These are phyloP conservation scores for Amia ocellicauda DNA, from an alignment of 2,113 vertebrate species.

Conservation along the genomic window DNA sequence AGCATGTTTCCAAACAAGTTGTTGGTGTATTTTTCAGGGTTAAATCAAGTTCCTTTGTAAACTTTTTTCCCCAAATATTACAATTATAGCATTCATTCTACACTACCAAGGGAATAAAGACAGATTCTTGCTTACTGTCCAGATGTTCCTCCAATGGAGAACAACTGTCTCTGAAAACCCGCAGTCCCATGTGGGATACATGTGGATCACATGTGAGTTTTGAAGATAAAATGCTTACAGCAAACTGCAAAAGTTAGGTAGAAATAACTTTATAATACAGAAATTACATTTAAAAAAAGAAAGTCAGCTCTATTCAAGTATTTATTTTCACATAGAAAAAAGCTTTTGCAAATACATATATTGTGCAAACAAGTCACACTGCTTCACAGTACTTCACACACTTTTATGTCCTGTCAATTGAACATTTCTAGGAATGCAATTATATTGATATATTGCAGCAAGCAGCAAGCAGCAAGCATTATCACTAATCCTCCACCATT, in stretches of 20 bases:
- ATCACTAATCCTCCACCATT: too few relatives aligned
- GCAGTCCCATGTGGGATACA: slow-evolving; percentile 37
- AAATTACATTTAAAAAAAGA: too few relatives aligned
- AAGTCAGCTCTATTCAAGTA: too few relatives aligned
- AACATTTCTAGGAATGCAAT: too few relatives aligned
- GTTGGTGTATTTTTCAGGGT: slow-evolving; percentile 36
- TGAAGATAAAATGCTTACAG: neutral
- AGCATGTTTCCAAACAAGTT: slow-evolving; percentile 42
- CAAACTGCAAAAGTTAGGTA: neutral
- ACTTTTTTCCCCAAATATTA: slow-evolving; percentile 49
- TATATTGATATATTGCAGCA: too few relatives aligned
- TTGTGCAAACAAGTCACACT: too few relatives aligned
- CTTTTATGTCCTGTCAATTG: too few relatives aligned
- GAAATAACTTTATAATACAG: too few relatives aligned
- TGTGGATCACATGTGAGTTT: slow-evolving; percentile 28
- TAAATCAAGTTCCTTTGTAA: slow-evolving; percentile 53
- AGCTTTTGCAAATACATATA: too few relatives aligned
- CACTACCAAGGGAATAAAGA: slow-evolving; percentile 29
- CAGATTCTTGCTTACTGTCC: slow-evolving; percentile 45
- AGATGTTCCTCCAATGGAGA: slow-evolving; percentile 58
- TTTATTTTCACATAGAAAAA: too few relatives aligned
- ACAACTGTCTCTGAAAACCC: slow-evolving; percentile 53
- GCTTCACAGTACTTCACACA: too few relatives aligned
- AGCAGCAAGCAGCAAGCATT: too few relatives aligned
- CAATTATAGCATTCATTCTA: slow-evolving; percentile 31